These are phyloP conservation scores for Hozukius guyotensis DNA, from an alignment of 2,797 vertebrate genomes.

Conservation along the genomic window DNA sequence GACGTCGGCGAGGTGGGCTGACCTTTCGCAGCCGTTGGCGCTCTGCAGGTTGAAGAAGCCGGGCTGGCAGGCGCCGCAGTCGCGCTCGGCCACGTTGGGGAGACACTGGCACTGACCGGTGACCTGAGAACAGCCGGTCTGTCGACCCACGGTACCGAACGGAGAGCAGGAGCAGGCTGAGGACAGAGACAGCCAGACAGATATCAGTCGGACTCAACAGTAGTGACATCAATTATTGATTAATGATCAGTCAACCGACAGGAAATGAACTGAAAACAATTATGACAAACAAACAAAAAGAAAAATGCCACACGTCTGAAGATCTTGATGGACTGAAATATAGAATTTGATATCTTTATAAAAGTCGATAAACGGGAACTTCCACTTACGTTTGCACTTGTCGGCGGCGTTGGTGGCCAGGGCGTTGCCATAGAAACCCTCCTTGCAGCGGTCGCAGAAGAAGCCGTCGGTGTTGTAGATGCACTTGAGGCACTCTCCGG, in stretches of 20 bases:
- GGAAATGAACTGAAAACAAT: too few relatives aligned
- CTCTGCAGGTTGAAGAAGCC: conserved; percentile 95
- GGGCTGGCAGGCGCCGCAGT: conserved; percentile 90
- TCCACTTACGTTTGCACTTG: conserved; percentile 90
- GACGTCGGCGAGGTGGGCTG: conserved; percentile 6
- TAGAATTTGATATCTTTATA: too few relatives aligned
- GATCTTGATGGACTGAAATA: too few relatives aligned
- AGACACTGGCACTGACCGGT: conserved; percentile 94
- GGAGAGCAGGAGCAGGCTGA: conserved; percentile 91
- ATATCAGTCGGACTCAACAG: neutral
- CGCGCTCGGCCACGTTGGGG: conserved; percentile 87
- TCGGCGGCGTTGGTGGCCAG: conserved; percentile 81
- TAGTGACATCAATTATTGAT: too few relatives aligned
- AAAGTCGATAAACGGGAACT: neutral
- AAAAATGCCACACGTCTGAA: too few relatives aligned
- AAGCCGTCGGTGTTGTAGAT: conserved; percentile 93
- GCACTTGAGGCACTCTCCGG: conserved; percentile 94
- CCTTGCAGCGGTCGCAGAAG: conserved; percentile 93
- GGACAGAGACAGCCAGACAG: neutral
- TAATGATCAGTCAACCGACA: too few relatives aligned
- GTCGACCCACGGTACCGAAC: conserved; percentile 83
- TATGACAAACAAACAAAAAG: too few relatives aligned
- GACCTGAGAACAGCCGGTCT: conserved; percentile 87
- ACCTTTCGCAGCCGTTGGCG: conserved; percentile 90
- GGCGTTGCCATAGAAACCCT: conserved; percentile 91